phyloP scores from a whole-genome alignment of 2,888 invertebrate species.

The Bellardia pandia region DNA sequence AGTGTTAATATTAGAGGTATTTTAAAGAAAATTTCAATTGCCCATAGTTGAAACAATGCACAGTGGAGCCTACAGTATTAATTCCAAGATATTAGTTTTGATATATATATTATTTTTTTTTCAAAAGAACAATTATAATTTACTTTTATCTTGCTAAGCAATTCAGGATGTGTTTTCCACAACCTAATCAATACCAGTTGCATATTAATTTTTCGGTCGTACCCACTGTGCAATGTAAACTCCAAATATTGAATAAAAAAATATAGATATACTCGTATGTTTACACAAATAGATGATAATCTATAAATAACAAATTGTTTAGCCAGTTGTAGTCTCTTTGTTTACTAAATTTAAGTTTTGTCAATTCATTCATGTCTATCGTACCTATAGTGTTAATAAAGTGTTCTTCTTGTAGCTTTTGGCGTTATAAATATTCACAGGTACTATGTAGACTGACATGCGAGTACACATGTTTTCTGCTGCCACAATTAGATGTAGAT shows the following conservation, averaged over 20 bases:
- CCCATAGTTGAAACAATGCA: too few species aligned
- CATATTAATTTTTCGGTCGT: too few species aligned
- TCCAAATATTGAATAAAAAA: background rate
- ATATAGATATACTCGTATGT: background rate
- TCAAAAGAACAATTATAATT: too few species aligned
- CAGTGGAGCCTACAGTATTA: too few species aligned
- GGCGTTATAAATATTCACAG: background rate
- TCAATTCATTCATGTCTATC: slow-evolving; percentile 19
- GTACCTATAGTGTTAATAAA: background rate
- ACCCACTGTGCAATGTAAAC: background rate
- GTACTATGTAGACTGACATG: background rate
- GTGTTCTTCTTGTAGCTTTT: slow-evolving; percentile 3
- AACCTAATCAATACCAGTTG: too few species aligned
- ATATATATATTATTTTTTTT: too few species aligned
- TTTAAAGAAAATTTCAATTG: too few species aligned
- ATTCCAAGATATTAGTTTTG: too few species aligned
- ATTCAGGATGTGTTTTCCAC: too few species aligned
- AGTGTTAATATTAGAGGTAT: too few species aligned
- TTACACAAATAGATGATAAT: background rate
- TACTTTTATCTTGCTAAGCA: too few species aligned
- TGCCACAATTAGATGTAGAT: background rate
- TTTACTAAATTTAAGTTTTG: background rate
- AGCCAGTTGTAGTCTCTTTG: background rate
- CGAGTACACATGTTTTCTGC: background rate
- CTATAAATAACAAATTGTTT: slow-evolving; percentile 4